Conservation (phyloP, 2,888 invertebrate species). For the Thalpophila matura region DNA sequence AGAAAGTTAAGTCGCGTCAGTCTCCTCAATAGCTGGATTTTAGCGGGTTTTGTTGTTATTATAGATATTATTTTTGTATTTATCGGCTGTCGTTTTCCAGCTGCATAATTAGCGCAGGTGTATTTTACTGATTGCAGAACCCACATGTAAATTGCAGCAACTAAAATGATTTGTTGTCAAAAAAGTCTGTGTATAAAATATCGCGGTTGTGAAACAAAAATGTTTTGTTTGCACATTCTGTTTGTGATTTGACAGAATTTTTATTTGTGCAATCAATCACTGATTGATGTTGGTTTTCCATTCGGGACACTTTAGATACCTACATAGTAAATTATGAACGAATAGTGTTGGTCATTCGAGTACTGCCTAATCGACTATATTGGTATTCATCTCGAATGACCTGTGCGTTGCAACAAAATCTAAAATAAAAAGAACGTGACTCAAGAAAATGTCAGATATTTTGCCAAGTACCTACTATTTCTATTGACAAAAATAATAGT, state of each 20-base stretch:
- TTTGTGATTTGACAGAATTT: constrained; percentile 15
- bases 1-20: too few species aligned
- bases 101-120: neutral
- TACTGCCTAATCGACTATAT: constrained; percentile 18
- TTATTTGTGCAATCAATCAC: constrained; percentile 34
- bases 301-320: neutral
- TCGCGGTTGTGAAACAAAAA: constrained; percentile 3
- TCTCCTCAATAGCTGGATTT: too few species aligned
- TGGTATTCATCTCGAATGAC: neutral
- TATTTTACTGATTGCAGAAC: constrained; percentile 11
- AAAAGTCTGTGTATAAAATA: constrained; percentile 23
- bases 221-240: constrained; percentile 5
- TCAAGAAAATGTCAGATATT: constrained; percentile 21
- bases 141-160: constrained; percentile 9
- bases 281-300: constrained; percentile 10
- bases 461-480: constrained; percentile 33
- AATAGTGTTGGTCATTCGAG: neutral
- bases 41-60: too few species aligned
- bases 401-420: constrained; percentile 4
- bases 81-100: neutral
- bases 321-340: neutral
- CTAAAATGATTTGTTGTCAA: constrained; percentile 26
- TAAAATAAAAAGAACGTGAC: constrained; percentile 22
- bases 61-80: too few species aligned
- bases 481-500: constrained; percentile 12